Conservation (phyloP, 2,888 invertebrate genomes). For the Dryobota labecula region DNA sequence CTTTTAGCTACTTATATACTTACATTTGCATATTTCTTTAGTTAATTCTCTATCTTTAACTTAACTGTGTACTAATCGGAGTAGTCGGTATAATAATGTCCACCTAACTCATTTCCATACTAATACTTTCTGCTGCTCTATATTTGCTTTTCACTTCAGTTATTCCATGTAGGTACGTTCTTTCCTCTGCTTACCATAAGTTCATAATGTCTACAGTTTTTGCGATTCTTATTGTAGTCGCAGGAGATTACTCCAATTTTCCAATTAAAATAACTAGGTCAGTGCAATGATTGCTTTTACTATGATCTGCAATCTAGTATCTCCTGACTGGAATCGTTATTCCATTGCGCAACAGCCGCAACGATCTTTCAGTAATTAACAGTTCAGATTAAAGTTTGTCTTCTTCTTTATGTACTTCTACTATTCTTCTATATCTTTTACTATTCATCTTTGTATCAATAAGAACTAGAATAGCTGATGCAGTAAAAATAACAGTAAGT, state of each 20-base stretch:
- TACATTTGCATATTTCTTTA: background rate
- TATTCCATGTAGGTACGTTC: background rate
- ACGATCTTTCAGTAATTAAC: background rate
- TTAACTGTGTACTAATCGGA: background rate
- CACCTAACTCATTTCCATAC: background rate
- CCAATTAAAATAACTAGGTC: constrained; percentile 25
- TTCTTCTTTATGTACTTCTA: background rate
- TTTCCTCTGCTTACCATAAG: background rate
- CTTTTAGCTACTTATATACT: background rate
- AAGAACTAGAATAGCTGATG: background rate
- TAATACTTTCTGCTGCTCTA: background rate
- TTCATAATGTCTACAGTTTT: background rate
- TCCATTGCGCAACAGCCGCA: background rate
- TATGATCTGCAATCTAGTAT: constrained; percentile 9
- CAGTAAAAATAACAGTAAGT: background rate
- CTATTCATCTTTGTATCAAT: background rate
- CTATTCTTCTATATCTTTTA: background rate
- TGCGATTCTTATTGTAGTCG: background rate
- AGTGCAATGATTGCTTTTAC: constrained; percentile 17
- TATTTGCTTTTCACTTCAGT: background rate
- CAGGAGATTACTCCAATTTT: background rate
- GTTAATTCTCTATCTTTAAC: background rate
- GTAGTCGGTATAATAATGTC: background rate
- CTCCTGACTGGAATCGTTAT: background rate
- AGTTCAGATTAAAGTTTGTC: background rate